These are phyloP conservation scores for Rhodeus uyekii DNA, from an alignment of 2,797 vertebrate species.

Conservation along the genomic window DNA sequence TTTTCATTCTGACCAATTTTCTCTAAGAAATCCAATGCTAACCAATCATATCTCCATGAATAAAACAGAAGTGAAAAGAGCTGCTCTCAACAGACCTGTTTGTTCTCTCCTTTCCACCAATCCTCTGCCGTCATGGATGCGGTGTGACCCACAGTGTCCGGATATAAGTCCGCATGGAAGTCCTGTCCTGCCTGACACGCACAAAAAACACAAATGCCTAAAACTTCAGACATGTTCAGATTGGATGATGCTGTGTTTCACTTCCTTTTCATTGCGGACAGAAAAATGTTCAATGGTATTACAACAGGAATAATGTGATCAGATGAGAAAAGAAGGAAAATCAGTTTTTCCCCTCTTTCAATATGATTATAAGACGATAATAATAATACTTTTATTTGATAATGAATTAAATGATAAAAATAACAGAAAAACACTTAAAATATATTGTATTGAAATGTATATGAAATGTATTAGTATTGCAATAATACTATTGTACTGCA, in stretches of 20 bases:
- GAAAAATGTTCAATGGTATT: no score
- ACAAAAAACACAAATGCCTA: neutral
- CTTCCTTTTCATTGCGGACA: no score
- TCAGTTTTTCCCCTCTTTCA: neutral
- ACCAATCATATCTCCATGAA: neutral
- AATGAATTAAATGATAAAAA: neutral
- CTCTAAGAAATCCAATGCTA: neutral
- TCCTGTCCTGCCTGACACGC: conserved; percentile 76
- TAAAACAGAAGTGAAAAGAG: neutral
- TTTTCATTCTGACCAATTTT: neutral
- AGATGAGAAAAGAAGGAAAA: neutral
- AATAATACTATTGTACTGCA: neutral
- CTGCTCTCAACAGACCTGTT: conserved; percentile 76
- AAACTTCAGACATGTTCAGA: neutral
- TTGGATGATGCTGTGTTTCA: neutral
- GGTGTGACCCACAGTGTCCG: conserved; percentile 77
- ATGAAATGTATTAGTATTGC: neutral
- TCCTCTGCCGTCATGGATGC: conserved; percentile 77
- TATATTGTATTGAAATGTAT: no score
- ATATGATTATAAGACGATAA: neutral
- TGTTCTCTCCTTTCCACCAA: conserved; percentile 90
- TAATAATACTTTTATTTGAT: neutral
- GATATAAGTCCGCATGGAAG: conserved; percentile 90
- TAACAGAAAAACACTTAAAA: no score
- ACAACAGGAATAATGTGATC: no score